Evolutionary conservation across 1,140 invertebrate species (phyloP), one percentile per base, ranked within the genome.

Genomic region (Trachymyrmex cornetzi): DNA sequence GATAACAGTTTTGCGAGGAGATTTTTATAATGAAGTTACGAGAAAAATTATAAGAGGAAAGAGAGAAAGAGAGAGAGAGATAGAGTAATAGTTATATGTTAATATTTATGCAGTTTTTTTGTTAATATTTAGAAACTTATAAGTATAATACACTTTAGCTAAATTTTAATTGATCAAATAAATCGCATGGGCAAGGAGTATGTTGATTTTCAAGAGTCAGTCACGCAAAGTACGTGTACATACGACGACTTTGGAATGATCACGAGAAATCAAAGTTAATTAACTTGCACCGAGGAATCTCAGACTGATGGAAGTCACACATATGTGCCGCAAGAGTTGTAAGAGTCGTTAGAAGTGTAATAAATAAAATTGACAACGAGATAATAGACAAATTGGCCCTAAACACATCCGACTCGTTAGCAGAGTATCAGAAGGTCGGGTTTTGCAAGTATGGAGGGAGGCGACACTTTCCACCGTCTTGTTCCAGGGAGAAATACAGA

Each of bases 361-460:
- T 93, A 94, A 94, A 94, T 94, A 94, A 94, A 89, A 93, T 89
- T 92, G 91, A 92, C 91, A 94, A 94, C 90, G 89, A 93, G 91
- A 94, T 95, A 95, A 94, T 95, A 91, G 93, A 93, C 90, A 94
- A 94, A 95, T 95, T 94, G 93, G 91, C 91, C 91, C 93, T 94
- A 93, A 93, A 93, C 90, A 91, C 93, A 94, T 95, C 93, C 91
- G 91, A 94, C 92, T 87, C 92, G 90, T 93, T 93, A 92, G 88
- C 66, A 77, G 91, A 86, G 90, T 87, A 93, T 93, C 90, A 90
- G 91, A 93, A 94, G 92, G 92, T 94, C 92, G 90, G 61, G 61
- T 89, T 88, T 89, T 57, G 69, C 61, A 30, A 63, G 59, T 48
- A n/a, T 19, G 24, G 63, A 14, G 61, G 67, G 67, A 55, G 48